Evolutionary conservation across 2,888 invertebrate species (phyloP).

Genomic region (Nemotelus pantherinus): DNA sequence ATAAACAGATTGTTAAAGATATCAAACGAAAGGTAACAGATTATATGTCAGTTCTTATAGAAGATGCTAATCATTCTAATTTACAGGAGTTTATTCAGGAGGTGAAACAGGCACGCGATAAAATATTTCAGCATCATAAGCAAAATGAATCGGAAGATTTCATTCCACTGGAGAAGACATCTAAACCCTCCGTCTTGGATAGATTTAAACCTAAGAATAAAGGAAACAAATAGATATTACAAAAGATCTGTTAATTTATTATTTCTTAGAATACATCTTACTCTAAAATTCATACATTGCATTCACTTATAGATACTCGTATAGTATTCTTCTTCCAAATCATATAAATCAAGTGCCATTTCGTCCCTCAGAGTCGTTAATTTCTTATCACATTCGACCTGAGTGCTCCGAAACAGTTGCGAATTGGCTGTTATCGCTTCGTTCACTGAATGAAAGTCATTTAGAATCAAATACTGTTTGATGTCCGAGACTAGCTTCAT

Average conservation of each 20-base stretch:
- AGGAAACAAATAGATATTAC: slow-evolving; percentile 46
- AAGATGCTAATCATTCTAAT: slow-evolving; percentile 31
- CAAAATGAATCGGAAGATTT: slow-evolving; percentile 45
- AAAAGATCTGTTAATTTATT: too few species aligned
- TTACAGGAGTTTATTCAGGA: slow-evolving; percentile 68
- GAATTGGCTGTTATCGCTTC: slow-evolving; percentile 96
- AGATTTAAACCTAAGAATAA: slow-evolving; percentile 73
- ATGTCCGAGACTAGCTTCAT: slow-evolving; percentile 98
- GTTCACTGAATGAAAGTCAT: slow-evolving; percentile 98
- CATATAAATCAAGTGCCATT: slow-evolving; percentile 84
- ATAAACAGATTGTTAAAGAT: slow-evolving; percentile 80
- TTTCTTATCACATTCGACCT: slow-evolving; percentile 93
- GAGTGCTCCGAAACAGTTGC: slow-evolving; percentile 87
- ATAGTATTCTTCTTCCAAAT: slow-evolving; percentile 65
- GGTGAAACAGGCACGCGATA: slow-evolving; percentile 64
- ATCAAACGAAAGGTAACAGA: slow-evolving; percentile 71
- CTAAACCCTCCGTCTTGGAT: slow-evolving; percentile 70
- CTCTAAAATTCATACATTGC: too few species aligned
- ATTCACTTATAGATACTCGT: slow-evolving; percentile 64
- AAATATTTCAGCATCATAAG: slow-evolving; percentile 58
- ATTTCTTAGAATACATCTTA: too few species aligned
- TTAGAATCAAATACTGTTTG: slow-evolving; percentile 96
- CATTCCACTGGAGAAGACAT: slow-evolving; percentile 55
- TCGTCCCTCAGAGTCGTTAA: slow-evolving; percentile 92
- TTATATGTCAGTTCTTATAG: slow-evolving; percentile 35